Percentiles rank a stretch among this genome's conserved stretches.
Evolutionary conservation across 2,113 vertebrate genomes (phyloP).

Genomic region (Pristiophorus japonicus): DNA sequence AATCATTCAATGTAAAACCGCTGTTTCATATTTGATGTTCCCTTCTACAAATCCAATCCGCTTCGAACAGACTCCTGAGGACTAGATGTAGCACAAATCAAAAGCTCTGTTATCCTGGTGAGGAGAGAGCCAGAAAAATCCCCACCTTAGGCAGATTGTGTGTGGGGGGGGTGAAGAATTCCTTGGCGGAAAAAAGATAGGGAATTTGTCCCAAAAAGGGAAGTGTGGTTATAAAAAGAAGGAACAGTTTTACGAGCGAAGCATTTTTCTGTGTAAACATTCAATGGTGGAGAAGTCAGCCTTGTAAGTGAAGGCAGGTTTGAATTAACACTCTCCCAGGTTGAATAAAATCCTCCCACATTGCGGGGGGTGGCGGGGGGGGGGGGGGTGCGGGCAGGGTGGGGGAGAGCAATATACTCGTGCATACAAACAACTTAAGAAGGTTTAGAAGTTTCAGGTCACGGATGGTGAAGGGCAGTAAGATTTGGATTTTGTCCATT

Average conservation of each 20-base stretch:
- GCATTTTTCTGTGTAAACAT: neutral
- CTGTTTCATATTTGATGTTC: neutral
- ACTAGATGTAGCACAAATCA: neutral
- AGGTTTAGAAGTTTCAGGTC: neutral
- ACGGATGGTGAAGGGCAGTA: neutral
- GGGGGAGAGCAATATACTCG: neutral
- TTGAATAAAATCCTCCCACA: neutral
- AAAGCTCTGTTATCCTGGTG: neutral
- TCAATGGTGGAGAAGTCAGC: neutral
- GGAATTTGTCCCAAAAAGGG: neutral
- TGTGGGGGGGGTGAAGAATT: neutral
- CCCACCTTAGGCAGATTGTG: neutral
- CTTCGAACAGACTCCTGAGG: neutral
- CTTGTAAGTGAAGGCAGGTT: neutral
- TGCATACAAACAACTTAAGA: neutral
- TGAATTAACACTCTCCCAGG: neutral
- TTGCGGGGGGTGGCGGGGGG: too few relatives aligned
- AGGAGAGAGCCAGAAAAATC: neutral
- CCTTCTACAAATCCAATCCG: neutral
- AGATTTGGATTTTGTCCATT: neutral
- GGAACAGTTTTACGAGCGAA: neutral
- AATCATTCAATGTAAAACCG: neutral
- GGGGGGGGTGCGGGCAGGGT: too few relatives aligned
- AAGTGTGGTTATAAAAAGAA: neutral
- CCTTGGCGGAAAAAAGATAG: neutral